phyloP scores from a whole-genome alignment of 2,113 vertebrate species.

The Oreocharis arfaki region DNA sequence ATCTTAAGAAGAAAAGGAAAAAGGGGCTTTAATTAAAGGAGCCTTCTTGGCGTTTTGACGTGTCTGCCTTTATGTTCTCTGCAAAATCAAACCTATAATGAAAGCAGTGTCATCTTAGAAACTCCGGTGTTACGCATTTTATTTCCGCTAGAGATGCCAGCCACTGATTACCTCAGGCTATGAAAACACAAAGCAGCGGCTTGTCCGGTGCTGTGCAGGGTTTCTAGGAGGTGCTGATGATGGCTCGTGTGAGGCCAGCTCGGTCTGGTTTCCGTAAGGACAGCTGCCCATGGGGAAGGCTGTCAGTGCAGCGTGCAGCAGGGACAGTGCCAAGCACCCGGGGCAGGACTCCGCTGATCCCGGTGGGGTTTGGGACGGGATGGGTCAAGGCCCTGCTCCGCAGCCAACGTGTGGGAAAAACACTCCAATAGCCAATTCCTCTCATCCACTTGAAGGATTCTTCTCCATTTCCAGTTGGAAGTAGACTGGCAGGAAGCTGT shows the following conservation, averaged over 20 bases:
- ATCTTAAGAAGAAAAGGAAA: constrained; percentile 48
- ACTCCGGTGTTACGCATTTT: not conserved
- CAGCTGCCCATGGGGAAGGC: not conserved
- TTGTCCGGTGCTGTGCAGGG: not conserved
- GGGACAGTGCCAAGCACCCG: rapidly evolving
- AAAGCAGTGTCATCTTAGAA: constrained; percentile 48
- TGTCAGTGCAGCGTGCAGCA: not conserved
- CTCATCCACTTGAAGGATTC: not conserved
- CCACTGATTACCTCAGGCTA: not conserved
- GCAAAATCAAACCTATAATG: constrained; percentile 25
- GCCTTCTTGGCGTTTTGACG: constrained; percentile 26
- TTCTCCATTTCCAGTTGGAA: not conserved
- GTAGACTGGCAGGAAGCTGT: not conserved
- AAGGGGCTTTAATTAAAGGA: constrained; percentile 54
- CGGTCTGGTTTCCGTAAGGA: not conserved
- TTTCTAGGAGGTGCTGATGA: not conserved
- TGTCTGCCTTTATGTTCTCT: constrained; percentile 54
- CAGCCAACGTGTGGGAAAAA: not conserved
- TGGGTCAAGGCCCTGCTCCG: not conserved
- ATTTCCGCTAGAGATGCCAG: not conserved
- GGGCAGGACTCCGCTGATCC: not conserved
- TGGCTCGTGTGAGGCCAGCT: not conserved
- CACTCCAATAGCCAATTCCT: not conserved
- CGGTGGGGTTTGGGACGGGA: rapidly evolving
- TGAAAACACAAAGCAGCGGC: not conserved